Evolutionary conservation across 2,888 invertebrate species (phyloP).

Genomic region (Eumacrocentrus americanus): DNA sequence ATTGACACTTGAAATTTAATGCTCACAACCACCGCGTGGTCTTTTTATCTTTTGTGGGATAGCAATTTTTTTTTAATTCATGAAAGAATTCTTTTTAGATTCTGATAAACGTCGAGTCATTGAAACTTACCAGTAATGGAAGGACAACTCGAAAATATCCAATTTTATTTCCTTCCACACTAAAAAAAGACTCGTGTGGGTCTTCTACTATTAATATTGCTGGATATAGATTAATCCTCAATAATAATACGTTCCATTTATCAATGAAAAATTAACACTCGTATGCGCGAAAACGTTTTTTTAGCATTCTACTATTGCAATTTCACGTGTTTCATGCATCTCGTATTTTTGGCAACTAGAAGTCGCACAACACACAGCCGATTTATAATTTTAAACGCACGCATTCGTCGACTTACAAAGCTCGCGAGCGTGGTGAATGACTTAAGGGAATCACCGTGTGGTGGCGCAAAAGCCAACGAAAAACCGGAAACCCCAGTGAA

Average conservation of each 20-base stretch:
- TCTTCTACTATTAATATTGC: background rate
- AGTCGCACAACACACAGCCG: conserved; percentile 39
- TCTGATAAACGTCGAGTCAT: too few relatives aligned
- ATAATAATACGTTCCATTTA: background rate
- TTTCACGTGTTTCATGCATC: conserved; percentile 40
- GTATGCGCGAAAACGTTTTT: background rate
- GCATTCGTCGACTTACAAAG: conserved; percentile 36
- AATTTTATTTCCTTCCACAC: background rate
- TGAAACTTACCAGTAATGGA: background rate
- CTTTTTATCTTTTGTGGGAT: background rate
- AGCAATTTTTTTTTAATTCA: background rate
- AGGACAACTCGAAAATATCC: background rate
- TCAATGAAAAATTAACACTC: background rate
- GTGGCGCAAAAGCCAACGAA: conserved; percentile 50
- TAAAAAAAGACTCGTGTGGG: background rate
- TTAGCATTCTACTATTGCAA: conserved; percentile 32
- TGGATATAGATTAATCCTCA: background rate
- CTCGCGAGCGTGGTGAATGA: conserved; percentile 13
- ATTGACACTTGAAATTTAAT: background rate
- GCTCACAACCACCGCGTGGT: background rate
- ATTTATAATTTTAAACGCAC: conserved; percentile 47
- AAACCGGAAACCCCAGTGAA: conserved; percentile 67
- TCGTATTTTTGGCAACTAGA: conserved; percentile 43
- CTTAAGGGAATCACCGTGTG: conserved; percentile 35
- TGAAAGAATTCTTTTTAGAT: background rate